Evolutionary conservation across 2,113 vertebrate genomes (phyloP), one percentile per base, ranked within the genome.

Genomic region (Perca fluviatilis): DNA sequence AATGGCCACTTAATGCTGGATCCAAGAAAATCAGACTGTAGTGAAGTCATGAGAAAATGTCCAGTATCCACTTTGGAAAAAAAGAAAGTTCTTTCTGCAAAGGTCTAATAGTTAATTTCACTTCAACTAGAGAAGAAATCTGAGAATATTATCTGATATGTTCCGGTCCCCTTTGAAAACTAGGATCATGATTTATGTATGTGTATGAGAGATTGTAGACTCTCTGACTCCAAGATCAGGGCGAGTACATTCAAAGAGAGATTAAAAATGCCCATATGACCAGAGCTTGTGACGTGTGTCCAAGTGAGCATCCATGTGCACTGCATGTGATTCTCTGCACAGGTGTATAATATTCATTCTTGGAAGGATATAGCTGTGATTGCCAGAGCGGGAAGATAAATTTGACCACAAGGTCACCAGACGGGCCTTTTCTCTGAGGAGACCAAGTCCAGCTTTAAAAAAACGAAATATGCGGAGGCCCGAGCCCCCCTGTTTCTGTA

Each of bases 371-470:
- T 12, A n/a, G 43, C n/a, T 47, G 25, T 56, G 50, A 64, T 75
- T 64, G 50, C 61, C 72, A 57, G 80, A 71, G 43, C 49, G 82
- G 61, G 70, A 85, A 83, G 51, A 73, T 82, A 77, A 15, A 80
- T 87, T 77, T 79, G 75, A 83, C 73, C 86, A 75, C 83, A 86
- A 90, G 87, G 82, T 90, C 88, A 91, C 47, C 86, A 87, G 82
- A 82, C 54, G 0, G 4, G 46, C 50, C 61, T 60, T 68, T 82
- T 67, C 73, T 84, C 72, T 62, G 58, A 79, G 64, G 85, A 79
- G 79, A 62, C 62, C 12, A 23, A 27, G 53, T 74, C 73, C 69
- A 61, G 73, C 62, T 60, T 74, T 67, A 53, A 86, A 87, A 64
- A 70, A 70, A 77, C 77, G 8, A 92, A 88, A 88, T 85, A 81